phyloP scores from a whole-genome alignment of 2,888 invertebrate genomes.

The Chrysolina oricalcia region DNA sequence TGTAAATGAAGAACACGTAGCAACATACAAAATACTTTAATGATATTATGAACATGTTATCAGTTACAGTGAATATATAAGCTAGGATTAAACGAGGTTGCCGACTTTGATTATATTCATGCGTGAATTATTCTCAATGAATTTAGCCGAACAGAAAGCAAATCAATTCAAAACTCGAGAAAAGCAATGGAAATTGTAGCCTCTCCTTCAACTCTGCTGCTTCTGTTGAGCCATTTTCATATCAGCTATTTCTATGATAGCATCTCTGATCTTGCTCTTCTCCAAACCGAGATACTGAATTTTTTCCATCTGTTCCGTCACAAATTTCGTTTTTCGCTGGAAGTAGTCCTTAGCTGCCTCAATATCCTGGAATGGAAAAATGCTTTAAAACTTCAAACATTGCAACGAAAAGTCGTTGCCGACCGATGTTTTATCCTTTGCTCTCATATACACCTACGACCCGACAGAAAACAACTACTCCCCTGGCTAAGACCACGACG shows the following conservation, averaged over 20 bases:
- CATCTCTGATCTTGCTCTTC: slow-evolving; percentile 87
- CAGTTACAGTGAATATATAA: neutral
- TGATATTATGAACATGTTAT: too few species aligned
- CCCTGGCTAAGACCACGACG: too few species aligned
- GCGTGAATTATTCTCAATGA: neutral
- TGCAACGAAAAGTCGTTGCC: too few species aligned
- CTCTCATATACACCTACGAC: too few species aligned
- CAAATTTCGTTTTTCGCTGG: slow-evolving; percentile 90
- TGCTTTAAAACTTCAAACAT: too few species aligned
- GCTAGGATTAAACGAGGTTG: neutral
- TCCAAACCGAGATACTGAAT: slow-evolving; percentile 88
- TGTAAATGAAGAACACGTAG: neutral
- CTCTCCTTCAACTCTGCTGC: slow-evolving; percentile 46
- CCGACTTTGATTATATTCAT: neutral
- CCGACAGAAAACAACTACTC: too few species aligned
- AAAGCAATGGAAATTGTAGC: neutral
- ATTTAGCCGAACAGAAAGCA: neutral
- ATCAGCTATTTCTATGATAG: slow-evolving; percentile 85
- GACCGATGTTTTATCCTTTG: too few species aligned
- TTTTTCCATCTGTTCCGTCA: slow-evolving; percentile 96
- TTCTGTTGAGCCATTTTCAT: slow-evolving; percentile 78
- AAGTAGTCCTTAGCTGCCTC: slow-evolving; percentile 93
- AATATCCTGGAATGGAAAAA: slow-evolving; percentile 75
- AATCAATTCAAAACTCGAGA: neutral
- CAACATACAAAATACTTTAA: too few species aligned